Percentiles rank a stretch among this genome's conserved stretches.
Conservation (phyloP, 2,797 vertebrate species). For the Spondyliosoma cantharus region DNA sequence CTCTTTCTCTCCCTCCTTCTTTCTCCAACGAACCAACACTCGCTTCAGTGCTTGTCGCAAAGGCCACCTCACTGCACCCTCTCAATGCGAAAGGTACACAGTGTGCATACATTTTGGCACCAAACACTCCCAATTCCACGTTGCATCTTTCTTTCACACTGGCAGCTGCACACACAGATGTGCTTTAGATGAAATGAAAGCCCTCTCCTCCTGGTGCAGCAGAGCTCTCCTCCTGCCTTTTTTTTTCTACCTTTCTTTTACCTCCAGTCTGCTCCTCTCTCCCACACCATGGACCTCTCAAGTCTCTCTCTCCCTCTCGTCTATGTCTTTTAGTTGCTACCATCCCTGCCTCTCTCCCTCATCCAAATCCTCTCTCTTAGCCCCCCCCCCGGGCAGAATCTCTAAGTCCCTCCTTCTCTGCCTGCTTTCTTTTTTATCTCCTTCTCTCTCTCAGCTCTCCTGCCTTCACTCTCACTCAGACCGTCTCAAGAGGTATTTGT, state of each 20-base stretch:
- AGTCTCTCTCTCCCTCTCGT: constrained; percentile 19
- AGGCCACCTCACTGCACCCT: constrained; percentile 36
- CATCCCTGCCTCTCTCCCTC: constrained; percentile 45
- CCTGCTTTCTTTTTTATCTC: constrained; percentile 24
- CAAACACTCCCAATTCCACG: constrained; percentile 31
- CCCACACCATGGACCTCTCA: constrained; percentile 8
- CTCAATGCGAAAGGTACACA: constrained; percentile 5
- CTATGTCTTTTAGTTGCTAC: constrained; percentile 32
- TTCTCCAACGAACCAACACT: constrained; percentile 45
- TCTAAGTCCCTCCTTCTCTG: constrained; percentile 34
- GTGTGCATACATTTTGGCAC: constrained; percentile 36
- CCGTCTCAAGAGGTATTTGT: constrained; percentile 66
- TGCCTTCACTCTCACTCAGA: constrained; percentile 44
- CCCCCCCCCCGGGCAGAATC: constrained; percentile 35
- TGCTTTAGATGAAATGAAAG: constrained; percentile 60
- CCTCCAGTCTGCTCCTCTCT: constrained; percentile 43
- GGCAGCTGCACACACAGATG: constrained; percentile 64
- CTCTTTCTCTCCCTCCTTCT: constrained; percentile 30
- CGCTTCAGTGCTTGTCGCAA: constrained; percentile 41
- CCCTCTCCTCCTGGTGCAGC: constrained; percentile 41
- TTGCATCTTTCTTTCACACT: constrained; percentile 40
- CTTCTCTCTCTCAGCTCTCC: constrained; percentile 27
- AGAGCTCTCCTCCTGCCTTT: constrained; percentile 35
- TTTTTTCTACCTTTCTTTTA: constrained; percentile 37
- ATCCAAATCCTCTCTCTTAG: constrained; percentile 56